These are phyloP conservation scores for Cynopterus brachyotis DNA, from an alignment of 2,113 vertebrate genomes.

Conservation along the genomic window DNA sequence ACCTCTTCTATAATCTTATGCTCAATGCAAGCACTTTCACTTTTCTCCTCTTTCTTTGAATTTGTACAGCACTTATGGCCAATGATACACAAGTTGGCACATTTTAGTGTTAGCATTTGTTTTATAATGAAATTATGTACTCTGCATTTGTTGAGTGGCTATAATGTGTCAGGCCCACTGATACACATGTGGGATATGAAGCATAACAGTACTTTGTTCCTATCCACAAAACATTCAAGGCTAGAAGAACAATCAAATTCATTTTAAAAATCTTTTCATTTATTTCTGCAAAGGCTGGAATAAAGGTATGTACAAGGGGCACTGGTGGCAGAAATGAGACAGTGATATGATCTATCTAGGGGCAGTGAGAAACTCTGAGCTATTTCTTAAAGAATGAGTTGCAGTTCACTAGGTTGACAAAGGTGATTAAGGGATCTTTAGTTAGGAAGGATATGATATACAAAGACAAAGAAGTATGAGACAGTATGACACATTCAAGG, in stretches of 20 bases:
- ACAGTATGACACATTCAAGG: constrained; percentile 8
- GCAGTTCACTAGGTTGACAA: constrained; percentile 12
- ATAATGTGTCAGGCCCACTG: background rate
- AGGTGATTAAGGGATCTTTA: constrained; percentile 36
- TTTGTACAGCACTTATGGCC: background rate
- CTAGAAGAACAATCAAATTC: background rate
- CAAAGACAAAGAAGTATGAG: constrained; percentile 7
- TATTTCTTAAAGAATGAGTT: background rate
- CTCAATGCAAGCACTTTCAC: background rate
- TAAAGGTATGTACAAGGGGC: background rate
- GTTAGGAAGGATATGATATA: background rate
- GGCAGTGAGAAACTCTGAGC: background rate
- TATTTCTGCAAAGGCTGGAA: background rate
- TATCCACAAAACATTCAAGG: background rate
- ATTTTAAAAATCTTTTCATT: background rate
- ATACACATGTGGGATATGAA: background rate
- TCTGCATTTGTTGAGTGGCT: background rate
- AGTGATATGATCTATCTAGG: background rate
- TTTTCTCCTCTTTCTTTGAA: constrained; percentile 11
- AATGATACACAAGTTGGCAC: background rate
- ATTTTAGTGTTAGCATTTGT: background rate
- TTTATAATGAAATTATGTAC: background rate
- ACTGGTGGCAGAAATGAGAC: background rate
- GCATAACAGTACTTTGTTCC: background rate
- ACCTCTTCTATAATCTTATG: background rate